Conservation (phyloP, 2,113 vertebrate species). For the Pluvianellus socialis region DNA sequence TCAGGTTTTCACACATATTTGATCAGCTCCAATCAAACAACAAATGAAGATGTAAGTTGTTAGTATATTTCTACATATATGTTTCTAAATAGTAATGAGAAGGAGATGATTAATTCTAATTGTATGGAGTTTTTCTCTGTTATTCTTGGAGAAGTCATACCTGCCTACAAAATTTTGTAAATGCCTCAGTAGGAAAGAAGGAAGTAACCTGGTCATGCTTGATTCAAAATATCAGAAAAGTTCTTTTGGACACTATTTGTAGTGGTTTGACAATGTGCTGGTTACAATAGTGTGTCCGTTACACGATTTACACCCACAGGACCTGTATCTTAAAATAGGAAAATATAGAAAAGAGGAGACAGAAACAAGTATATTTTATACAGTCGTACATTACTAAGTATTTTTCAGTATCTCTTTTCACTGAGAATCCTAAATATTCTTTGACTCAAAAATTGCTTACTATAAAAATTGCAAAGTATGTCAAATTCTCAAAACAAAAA, state of each 20-base stretch:
- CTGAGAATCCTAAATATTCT: background rate
- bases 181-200: background rate
- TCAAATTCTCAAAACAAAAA: background rate
- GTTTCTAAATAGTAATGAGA: background rate
- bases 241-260: background rate
- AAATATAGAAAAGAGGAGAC: background rate
- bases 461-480: background rate
- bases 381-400: background rate
- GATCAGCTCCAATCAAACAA: conserved; percentile 99
- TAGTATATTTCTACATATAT: background rate
- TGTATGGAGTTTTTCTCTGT: background rate
- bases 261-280: background rate
- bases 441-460: background rate
- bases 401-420: background rate
- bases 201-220: background rate
- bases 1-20: conserved; percentile 98
- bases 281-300: background rate
- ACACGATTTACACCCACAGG: background rate
- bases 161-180: background rate
- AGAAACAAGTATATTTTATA: background rate
- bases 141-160: background rate
- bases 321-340: background rate
- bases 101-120: background rate
- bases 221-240: background rate
- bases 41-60: conserved; percentile 96